Conservation (phyloP, 2,113 vertebrate genomes). For the Syrrhaptes paradoxus region DNA sequence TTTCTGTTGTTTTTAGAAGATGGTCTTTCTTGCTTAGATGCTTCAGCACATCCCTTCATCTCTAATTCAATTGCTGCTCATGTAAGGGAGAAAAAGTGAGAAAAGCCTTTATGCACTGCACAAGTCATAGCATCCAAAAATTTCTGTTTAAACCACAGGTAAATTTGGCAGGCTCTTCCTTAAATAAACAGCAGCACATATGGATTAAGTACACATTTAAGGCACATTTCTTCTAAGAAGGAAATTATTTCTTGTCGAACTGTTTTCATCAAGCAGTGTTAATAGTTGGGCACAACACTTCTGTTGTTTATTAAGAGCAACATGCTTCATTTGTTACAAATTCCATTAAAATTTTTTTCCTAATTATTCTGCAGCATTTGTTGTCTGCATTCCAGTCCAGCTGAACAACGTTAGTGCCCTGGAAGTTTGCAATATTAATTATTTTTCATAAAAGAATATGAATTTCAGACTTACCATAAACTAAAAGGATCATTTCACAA, state of each 20-base stretch:
- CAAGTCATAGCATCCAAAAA: background rate
- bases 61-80: background rate
- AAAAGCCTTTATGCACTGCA: background rate
- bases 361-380: background rate
- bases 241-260: background rate
- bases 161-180: background rate
- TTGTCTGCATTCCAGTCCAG: background rate
- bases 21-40: background rate
- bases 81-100: background rate
- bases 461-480: background rate
- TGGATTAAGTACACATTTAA: background rate
- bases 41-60: background rate
- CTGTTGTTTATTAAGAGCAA: slow-evolving; percentile 19
- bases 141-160: background rate
- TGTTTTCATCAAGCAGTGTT: background rate
- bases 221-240: background rate
- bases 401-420: background rate
- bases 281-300: background rate
- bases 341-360: background rate
- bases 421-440: background rate
- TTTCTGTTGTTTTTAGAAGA: background rate
- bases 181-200: background rate
- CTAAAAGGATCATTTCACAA: slow-evolving; percentile 26
- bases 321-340: background rate
- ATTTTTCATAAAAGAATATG: background rate